These are phyloP conservation scores for Pituophis catenifer DNA, from an alignment of 2,113 vertebrate genomes.

Conservation along the genomic window DNA sequence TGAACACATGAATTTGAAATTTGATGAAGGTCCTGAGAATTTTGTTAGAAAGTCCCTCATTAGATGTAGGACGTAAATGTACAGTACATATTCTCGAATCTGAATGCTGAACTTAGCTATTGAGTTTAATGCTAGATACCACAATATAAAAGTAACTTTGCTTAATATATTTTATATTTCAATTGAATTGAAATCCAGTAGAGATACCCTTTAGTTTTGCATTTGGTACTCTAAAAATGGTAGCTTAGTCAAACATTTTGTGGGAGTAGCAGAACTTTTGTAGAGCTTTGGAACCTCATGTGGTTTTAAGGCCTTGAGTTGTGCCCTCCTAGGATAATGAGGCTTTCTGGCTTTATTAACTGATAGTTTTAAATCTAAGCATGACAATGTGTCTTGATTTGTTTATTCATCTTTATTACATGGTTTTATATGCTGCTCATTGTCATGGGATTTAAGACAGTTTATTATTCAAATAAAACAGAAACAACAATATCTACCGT, in stretches of 20 bases:
- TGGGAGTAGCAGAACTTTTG: background rate
- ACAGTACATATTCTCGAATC: background rate
- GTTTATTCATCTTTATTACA: background rate
- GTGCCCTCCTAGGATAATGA: background rate
- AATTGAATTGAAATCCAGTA: background rate
- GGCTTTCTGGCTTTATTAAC: background rate
- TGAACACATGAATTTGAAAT: background rate
- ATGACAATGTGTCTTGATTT: background rate
- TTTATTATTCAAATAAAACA: background rate
- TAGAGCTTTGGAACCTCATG: background rate
- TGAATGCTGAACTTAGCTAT: background rate
- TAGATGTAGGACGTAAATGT: background rate
- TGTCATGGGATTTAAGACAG: background rate
- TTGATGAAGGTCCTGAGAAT: background rate
- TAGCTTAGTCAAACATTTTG: background rate
- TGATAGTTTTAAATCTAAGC: background rate
- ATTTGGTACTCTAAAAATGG: background rate
- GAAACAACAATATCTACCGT: background rate
- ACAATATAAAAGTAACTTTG: background rate
- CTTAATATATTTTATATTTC: background rate
- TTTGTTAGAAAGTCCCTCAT: background rate
- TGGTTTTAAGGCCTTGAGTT: background rate
- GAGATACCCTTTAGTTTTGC: background rate
- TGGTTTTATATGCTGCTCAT: background rate
- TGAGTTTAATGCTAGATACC: background rate